phyloP scores from a whole-genome alignment of 2,113 vertebrate species.

The Mesocricetus auratus region DNA sequence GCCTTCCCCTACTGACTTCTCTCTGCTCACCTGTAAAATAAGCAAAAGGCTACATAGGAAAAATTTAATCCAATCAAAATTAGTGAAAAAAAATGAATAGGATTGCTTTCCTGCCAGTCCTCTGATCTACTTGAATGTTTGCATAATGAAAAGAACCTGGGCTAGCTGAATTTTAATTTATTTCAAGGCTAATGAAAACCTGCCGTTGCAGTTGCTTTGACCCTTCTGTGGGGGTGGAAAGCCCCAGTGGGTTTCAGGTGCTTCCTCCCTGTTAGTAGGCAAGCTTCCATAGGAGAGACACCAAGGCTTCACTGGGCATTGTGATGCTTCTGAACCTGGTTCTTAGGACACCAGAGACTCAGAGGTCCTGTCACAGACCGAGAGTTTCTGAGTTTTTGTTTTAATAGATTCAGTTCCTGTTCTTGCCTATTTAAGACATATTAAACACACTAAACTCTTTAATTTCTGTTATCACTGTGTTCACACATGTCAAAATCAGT shows the following conservation, averaged over 20 bases:
- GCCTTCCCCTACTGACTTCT: background rate
- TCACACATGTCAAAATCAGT: background rate
- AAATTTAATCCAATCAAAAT: background rate
- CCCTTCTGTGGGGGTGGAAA: background rate
- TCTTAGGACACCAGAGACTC: background rate
- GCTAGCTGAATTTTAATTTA: background rate
- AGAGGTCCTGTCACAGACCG: background rate
- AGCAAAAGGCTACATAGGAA: background rate
- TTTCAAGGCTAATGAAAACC: background rate
- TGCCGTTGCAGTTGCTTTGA: background rate
- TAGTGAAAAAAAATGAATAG: background rate
- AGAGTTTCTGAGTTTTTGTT: background rate
- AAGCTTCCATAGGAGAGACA: background rate
- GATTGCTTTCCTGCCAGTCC: background rate
- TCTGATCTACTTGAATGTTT: background rate
- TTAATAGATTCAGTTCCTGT: background rate
- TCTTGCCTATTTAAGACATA: background rate
- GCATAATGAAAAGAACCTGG: background rate
- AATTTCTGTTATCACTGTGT: background rate
- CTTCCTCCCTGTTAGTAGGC: background rate
- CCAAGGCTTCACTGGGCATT: background rate
- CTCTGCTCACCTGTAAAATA: conserved; percentile 15
- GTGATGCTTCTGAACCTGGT: background rate
- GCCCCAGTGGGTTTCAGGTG: background rate
- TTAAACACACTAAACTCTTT: background rate